Percentiles rank a stretch among this genome's conserved stretches.
Evolutionary conservation across 2,797 vertebrate species (phyloP).

Genomic region (Taenioides sp.): DNA sequence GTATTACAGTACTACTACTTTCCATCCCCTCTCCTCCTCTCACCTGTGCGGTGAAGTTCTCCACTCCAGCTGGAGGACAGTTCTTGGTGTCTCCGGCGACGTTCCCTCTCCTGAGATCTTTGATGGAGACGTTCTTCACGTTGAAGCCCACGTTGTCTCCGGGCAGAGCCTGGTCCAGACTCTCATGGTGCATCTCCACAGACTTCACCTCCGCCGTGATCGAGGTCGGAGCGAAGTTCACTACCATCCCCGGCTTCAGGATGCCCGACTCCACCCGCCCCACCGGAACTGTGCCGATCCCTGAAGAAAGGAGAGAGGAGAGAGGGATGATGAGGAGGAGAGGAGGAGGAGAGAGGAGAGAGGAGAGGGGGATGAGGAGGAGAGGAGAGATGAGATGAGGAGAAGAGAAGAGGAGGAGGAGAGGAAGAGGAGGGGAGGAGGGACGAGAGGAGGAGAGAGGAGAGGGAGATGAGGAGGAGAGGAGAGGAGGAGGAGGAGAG

Average conservation of each 20-base stretch:
- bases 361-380: too few species aligned
- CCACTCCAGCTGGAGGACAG: slow-evolving; percentile 89
- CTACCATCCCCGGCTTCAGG: slow-evolving; percentile 90
- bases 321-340: too few species aligned
- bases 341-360: too few species aligned
- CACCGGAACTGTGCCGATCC: slow-evolving; percentile 92
- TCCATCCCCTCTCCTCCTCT: neutral
- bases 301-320: slow-evolving; percentile 53
- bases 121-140: slow-evolving; percentile 92
- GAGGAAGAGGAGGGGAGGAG: too few species aligned
- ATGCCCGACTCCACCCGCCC: slow-evolving; percentile 90
- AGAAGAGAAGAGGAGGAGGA: too few species aligned
- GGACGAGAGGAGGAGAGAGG: too few species aligned
- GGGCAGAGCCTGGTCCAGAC: slow-evolving; percentile 85
- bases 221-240: slow-evolving; percentile 90
- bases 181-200: slow-evolving; percentile 95
- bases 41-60: slow-evolving; percentile 90
- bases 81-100: slow-evolving; percentile 94
- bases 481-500: too few species aligned
- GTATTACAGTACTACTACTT: too few species aligned
- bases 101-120: slow-evolving; percentile 91
- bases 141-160: slow-evolving; percentile 95
- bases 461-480: too few species aligned
- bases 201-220: slow-evolving; percentile 92
- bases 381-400: too few species aligned